Conservation (phyloP, 2,797 vertebrate genomes). For the Pristis pectinata region DNA sequence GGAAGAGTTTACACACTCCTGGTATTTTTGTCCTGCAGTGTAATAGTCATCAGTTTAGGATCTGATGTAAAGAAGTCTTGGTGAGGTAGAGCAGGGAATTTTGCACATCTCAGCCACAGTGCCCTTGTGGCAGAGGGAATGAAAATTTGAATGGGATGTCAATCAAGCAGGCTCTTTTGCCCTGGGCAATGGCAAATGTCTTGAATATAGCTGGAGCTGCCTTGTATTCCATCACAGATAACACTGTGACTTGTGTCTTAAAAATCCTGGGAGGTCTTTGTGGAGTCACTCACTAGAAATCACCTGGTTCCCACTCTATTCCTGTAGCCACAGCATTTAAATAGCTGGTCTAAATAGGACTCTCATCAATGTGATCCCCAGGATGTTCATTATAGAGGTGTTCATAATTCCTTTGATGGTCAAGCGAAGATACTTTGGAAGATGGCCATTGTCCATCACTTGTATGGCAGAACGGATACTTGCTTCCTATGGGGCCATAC, state of each 20-base stretch:
- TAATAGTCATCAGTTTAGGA: neutral
- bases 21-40: neutral
- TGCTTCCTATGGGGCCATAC: neutral
- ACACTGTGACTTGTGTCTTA: neutral
- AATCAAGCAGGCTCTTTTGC: neutral
- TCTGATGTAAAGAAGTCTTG: neutral
- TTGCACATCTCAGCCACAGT: neutral
- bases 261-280: neutral
- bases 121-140: neutral
- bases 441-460: no score
- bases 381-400: no score
- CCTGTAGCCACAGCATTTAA: neutral
- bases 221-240: no score
- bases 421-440: no score
- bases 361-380: no score
- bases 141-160: neutral
- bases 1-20: no score
- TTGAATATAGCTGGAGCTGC: neutral
- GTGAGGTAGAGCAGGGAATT: no score
- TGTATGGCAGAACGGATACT: neutral
- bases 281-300: neutral
- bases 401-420: no score
- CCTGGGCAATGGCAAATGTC: neutral
- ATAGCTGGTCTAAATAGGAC: neutral
- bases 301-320: neutral